Evolutionary conservation across 1,140 invertebrate genomes (phyloP).

Genomic region (Cherax quadricarinatus): DNA sequence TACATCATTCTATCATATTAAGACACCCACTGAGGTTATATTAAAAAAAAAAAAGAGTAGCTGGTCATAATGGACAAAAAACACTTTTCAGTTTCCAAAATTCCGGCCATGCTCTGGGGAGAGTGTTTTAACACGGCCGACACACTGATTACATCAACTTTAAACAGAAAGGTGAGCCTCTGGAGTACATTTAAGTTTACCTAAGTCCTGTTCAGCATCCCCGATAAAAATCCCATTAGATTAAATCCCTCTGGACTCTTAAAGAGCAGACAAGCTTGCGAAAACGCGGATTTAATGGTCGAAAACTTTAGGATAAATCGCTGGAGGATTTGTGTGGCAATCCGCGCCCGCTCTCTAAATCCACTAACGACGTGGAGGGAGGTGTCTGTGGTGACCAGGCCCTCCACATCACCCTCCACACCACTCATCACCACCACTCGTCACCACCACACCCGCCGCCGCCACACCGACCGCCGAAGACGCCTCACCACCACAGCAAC

Average conservation of each 20-base stretch:
- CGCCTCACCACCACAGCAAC: not conserved
- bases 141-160: no score
- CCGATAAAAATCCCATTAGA: not conserved
- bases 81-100: no score
- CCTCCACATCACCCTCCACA: no score
- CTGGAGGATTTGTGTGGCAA: not conserved
- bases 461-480: not conserved
- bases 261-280: not conserved
- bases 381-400: not conserved
- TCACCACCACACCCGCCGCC: not conserved
- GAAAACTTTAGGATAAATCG: not conserved
- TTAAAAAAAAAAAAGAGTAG: no score
- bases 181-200: not conserved
- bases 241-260: not conserved
- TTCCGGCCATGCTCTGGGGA: no score
- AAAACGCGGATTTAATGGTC: not conserved
- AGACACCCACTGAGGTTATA: no score
- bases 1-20: no score
- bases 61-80: no score
- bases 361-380: not conserved
- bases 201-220: not conserved
- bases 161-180: not conserved
- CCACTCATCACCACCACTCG: not conserved
- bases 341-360: not conserved
- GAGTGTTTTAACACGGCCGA: no score